Conservation (phyloP, 1,140 invertebrate species). For the Pseudomyrmex flavicornis region DNA sequence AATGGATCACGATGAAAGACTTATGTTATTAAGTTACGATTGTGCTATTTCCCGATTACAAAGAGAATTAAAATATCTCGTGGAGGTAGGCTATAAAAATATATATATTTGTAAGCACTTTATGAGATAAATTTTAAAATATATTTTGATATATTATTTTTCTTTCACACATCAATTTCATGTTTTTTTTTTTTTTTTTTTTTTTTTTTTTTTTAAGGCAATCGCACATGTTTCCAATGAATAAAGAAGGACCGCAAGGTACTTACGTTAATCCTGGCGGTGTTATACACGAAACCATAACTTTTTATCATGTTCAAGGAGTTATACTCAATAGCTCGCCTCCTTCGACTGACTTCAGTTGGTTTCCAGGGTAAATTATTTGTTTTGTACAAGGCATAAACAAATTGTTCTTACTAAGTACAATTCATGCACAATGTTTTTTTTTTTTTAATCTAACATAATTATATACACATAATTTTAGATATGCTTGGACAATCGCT, state of each 20-base stretch:
- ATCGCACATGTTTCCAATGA: conserved; percentile 92
- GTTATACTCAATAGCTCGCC: conserved; percentile 85
- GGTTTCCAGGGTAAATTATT: conserved; percentile 92
- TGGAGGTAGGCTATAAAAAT: conserved; percentile 84
- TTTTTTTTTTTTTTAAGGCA: conserved; percentile 81
- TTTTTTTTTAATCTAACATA: neutral
- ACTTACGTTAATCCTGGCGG: conserved; percentile 94
- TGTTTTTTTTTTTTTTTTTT: neutral
- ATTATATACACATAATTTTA: conserved; percentile 75
- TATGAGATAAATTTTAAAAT: neutral
- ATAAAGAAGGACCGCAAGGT: conserved; percentile 91
- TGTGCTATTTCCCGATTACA: conserved; percentile 89
- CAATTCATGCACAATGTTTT: neutral
- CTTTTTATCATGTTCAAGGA: conserved; percentile 88
- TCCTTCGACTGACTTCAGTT: conserved; percentile 90
- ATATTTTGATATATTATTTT: neutral
- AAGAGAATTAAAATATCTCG: conserved; percentile 87
- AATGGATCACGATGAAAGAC: conserved; percentile 87
- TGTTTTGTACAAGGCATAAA: neutral
- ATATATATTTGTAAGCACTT: neutral
- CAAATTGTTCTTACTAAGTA: neutral
- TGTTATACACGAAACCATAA: conserved; percentile 93
- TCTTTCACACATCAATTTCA: neutral
- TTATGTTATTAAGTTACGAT: conserved; percentile 88
- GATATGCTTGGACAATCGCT: conserved; percentile 93